phyloP scores from a whole-genome alignment of 2,113 vertebrate species.

The Boulengeromyrus knoepffleri region DNA sequence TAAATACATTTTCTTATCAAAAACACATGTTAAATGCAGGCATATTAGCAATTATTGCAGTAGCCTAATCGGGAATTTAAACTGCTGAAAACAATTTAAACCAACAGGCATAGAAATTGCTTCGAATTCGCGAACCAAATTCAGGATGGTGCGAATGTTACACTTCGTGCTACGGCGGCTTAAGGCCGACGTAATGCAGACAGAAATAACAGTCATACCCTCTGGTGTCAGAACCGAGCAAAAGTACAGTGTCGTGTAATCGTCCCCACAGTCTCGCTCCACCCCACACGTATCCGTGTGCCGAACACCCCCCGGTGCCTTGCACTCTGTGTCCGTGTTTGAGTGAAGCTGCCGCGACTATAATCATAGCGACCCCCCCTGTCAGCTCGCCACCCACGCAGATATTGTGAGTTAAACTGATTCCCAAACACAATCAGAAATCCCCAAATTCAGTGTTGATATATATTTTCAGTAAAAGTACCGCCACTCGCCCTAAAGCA shows the following conservation, averaged over 20 bases:
- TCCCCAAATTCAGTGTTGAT: not conserved
- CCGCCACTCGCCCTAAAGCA: not conserved
- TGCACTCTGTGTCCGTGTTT: not conserved
- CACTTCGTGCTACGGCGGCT: not conserved
- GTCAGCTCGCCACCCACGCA: constrained; percentile 8
- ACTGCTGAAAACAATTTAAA: not conserved
- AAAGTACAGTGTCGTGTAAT: constrained; percentile 20
- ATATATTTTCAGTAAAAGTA: not conserved
- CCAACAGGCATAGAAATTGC: not conserved
- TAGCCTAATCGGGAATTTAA: not conserved
- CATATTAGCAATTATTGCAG: not conserved
- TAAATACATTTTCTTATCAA: not conserved
- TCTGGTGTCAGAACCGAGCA: constrained; percentile 22
- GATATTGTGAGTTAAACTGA: not conserved
- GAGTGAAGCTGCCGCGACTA: constrained; percentile 13
- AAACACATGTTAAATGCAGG: not conserved
- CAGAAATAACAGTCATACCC: constrained; percentile 15
- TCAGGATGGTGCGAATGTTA: not conserved
- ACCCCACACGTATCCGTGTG: not conserved
- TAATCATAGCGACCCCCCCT: constrained; percentile 11
- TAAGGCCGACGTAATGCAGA: constrained; percentile 1
- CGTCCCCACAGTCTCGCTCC: constrained; percentile 6
- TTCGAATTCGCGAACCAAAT: not conserved
- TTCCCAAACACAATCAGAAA: not conserved
- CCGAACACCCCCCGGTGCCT: not conserved